Base-by-base conservation (phyloP, 1,140 invertebrate species). In the Euwallacea similis region DNA sequence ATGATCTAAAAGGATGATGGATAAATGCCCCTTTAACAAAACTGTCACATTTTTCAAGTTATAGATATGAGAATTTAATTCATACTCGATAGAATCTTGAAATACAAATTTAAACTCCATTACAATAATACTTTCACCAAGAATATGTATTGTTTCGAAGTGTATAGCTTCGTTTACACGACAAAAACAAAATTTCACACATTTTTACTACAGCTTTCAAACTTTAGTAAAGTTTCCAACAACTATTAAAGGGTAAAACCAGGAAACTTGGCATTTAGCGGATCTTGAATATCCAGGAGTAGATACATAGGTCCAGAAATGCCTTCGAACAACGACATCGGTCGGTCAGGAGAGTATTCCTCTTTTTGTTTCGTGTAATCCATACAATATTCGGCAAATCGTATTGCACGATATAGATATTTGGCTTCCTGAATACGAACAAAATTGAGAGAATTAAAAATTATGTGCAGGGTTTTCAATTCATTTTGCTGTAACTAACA, bases 291-390 rank as follows among this genome's bases (percentile, higher is more conserved):
- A 77, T 93, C 91, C 42, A 86, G 77, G 7, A 91, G 80, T 66
- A 92, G 88, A 77, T 91, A 93, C 76, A 92, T 85, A 6, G 89
- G 86, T 15, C 90, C 90, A 44, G 88, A 83, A 15, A 89, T 78
- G 15, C 95, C 95, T 88, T 97, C 94, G 83, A 92, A 97, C 8
- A 97, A 82, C 0, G 94, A 96, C 62, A 88, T 88, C 0, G 93
- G 94, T 72, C 89, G 82, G 82, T 97, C 94, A 11, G 95, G 90
- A 7, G 77, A 78, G 69, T 85, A 84, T 75, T 86, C 87, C 73
- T 90, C 88, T 76, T 91, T 87, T 16, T 83, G 81, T 60, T 84
- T 84, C 4, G 87, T 88, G 82, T 93, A 91, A 75, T 89, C 83
- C 59, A 88, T 86, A 80, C 93, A 95, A 91, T 93, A 97, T 76